A percentile compares a stretch with the other conserved stretches of the same genome.
These are phyloP conservation scores for Botia almorhae DNA, from an alignment of 2,797 vertebrate genomes.

Conservation along the genomic window DNA sequence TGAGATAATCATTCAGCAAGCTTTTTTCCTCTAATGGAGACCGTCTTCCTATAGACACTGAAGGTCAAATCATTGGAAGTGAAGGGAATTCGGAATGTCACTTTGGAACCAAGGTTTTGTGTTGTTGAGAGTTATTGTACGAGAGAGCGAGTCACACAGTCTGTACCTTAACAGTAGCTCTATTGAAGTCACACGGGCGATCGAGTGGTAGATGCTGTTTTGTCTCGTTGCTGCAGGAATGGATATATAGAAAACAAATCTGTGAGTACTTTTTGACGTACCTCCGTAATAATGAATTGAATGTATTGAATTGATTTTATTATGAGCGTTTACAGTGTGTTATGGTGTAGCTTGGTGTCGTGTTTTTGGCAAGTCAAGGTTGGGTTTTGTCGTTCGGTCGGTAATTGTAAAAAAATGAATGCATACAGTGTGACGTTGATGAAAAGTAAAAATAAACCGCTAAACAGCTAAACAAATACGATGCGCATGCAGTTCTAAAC, in stretches of 20 bases:
- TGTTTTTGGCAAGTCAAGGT: neutral
- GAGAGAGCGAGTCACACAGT: conserved; percentile 51
- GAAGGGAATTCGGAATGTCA: conserved; percentile 58
- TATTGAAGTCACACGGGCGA: conserved; percentile 59
- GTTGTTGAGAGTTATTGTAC: conserved; percentile 14
- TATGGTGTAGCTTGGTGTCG: neutral
- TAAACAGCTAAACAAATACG: neutral
- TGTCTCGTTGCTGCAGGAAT: conserved; percentile 69
- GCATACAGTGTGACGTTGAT: neutral
- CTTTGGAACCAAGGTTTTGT: conserved; percentile 38
- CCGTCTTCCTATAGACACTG: conserved; percentile 65
- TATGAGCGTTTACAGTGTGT: neutral
- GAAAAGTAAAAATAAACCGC: neutral
- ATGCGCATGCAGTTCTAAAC: conserved; percentile 8
- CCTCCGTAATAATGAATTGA: conserved; percentile 45
- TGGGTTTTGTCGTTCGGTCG: neutral
- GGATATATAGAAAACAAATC: conserved; percentile 62
- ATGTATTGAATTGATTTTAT: neutral
- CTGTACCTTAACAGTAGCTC: conserved; percentile 57
- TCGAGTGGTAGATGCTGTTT: conserved; percentile 39
- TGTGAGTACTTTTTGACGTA: conserved; percentile 71
- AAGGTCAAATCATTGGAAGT: conserved; percentile 78
- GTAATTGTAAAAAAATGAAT: neutral
- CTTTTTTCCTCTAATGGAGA: conserved; percentile 79
- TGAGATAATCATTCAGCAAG: conserved; percentile 87